Evolutionary conservation across 1,140 invertebrate genomes (phyloP).

Genomic region (Cepaea nemoralis): DNA sequence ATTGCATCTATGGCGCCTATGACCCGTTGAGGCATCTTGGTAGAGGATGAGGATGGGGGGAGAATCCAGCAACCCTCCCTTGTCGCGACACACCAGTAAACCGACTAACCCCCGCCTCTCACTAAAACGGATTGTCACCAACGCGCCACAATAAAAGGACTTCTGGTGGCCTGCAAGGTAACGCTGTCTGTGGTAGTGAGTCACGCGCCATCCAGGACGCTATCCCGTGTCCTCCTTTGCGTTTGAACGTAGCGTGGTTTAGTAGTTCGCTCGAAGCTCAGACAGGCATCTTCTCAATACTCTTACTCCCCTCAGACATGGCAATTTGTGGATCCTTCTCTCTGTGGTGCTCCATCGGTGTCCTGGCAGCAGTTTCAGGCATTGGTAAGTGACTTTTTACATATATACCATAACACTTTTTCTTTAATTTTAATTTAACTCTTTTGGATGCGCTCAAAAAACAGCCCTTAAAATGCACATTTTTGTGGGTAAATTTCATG

Average conservation of each 20-base stretch:
- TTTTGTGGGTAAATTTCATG: too few relatives aligned
- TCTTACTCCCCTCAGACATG: neutral
- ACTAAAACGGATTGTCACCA: neutral
- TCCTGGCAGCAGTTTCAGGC: neutral
- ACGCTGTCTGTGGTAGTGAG: neutral
- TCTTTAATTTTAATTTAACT: neutral
- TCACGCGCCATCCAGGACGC: neutral
- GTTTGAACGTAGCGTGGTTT: neutral
- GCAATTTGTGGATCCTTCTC: neutral
- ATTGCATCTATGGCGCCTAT: too few relatives aligned
- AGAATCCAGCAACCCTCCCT: too few relatives aligned
- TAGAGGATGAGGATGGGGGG: too few relatives aligned
- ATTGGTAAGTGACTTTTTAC: neutral
- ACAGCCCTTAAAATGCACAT: too few relatives aligned
- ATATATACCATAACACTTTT: neutral
- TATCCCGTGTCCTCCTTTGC: neutral
- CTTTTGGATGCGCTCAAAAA: too few relatives aligned
- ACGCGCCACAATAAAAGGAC: neutral
- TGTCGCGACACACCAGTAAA: neutral
- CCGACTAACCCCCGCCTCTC: neutral
- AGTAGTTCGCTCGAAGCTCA: neutral
- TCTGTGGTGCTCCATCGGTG: neutral
- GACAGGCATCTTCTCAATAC: neutral
- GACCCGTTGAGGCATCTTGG: too few relatives aligned
- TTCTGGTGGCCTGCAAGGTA: too few relatives aligned